Evolutionary conservation across 2,113 vertebrate species (phyloP).

Genomic region (Apteryx owenii): DNA sequence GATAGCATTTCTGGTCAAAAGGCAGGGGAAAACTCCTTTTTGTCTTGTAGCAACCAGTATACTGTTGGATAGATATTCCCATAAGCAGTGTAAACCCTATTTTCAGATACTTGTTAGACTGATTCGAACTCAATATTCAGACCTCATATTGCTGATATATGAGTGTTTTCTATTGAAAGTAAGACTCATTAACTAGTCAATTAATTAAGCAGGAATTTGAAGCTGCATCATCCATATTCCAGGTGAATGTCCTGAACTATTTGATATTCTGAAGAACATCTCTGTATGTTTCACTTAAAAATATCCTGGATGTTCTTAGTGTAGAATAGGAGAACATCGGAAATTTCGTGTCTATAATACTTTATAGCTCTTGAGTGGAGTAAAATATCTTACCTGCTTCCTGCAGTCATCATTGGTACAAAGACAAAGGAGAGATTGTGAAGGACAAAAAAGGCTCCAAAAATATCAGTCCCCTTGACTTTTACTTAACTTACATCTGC

Average conservation of each 20-base stretch:
- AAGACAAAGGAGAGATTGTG: neutral
- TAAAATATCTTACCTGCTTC: neutral
- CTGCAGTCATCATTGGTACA: neutral
- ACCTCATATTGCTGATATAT: neutral
- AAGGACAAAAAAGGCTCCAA: neutral
- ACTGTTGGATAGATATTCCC: neutral
- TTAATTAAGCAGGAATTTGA: neutral
- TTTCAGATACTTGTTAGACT: neutral
- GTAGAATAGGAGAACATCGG: neutral
- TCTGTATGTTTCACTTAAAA: neutral
- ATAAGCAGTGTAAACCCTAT: neutral
- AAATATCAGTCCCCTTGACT: neutral
- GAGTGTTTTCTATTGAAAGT: neutral
- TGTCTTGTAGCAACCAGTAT: neutral
- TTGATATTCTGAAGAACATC: neutral
- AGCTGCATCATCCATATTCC: neutral
- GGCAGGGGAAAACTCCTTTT: fast-evolving
- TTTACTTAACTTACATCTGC: neutral
- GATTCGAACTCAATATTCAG: neutral
- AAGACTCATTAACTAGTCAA: neutral
- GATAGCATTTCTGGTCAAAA: neutral
- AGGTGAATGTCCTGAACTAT: neutral
- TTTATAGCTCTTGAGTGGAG: neutral
- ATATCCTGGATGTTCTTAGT: neutral
- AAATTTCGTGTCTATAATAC: neutral